phyloP scores from a whole-genome alignment of 2,797 vertebrate genomes.

The Xerus rutilus region DNA sequence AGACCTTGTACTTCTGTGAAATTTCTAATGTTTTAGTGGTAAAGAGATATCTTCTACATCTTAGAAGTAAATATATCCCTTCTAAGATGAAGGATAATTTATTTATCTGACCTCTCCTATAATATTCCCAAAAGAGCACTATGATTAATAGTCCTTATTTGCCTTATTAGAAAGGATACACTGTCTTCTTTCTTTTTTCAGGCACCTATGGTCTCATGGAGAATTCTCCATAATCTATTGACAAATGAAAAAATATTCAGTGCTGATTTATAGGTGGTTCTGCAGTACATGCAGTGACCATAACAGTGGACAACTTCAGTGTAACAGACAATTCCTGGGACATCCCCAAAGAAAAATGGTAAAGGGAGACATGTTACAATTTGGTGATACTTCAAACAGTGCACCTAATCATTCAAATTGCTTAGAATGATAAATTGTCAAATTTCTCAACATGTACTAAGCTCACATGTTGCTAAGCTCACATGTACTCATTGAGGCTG shows the following conservation, averaged over 20 bases:
- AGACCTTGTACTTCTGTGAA: neutral
- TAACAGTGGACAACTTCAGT: neutral
- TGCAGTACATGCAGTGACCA: too few relatives aligned
- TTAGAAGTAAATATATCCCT: neutral
- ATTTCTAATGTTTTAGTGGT: neutral
- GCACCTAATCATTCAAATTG: neutral
- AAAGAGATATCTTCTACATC: too few relatives aligned
- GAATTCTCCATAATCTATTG: neutral
- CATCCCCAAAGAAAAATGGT: too few relatives aligned
- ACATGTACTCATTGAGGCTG: neutral
- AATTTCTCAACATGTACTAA: neutral
- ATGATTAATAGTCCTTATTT: too few relatives aligned
- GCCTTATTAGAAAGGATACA: neutral
- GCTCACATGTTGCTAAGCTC: too few relatives aligned
- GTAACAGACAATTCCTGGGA: too few relatives aligned
- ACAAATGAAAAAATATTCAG: too few relatives aligned
- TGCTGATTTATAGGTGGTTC: neutral
- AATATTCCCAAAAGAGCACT: neutral
- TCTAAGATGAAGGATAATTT: neutral
- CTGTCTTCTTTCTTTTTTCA: accelerated
- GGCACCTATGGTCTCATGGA: neutral
- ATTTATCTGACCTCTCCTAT: neutral
- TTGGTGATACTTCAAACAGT: neutral
- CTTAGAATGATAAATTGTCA: neutral
- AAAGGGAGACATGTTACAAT: too few relatives aligned